phyloP scores from a whole-genome alignment of 2,888 invertebrate genomes.

The Halictus ligatus region DNA sequence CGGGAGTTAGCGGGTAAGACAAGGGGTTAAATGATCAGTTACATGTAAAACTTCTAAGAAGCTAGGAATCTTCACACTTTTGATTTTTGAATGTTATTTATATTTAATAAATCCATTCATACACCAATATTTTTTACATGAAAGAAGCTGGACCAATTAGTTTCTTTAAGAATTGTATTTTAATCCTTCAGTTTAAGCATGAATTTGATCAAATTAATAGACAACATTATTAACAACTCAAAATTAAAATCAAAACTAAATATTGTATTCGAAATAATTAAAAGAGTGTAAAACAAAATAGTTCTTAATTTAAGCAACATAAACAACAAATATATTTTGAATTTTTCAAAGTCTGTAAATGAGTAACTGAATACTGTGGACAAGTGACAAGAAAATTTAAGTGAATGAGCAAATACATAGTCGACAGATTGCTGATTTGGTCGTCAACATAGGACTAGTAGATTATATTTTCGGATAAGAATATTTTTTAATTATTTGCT shows the following conservation, averaged over 20 bases:
- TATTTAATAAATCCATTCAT: background rate
- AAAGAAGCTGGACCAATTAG: background rate
- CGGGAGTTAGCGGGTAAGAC: too few species aligned
- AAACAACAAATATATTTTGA: background rate
- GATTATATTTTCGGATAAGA: background rate
- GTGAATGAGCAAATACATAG: background rate
- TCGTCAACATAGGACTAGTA: background rate
- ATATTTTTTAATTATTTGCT: too few species aligned
- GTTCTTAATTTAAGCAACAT: too few species aligned
- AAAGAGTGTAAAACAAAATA: too few species aligned
- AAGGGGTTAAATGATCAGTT: background rate
- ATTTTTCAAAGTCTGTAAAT: background rate
- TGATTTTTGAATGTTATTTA: background rate
- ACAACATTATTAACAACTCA: too few species aligned
- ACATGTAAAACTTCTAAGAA: background rate
- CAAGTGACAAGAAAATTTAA: background rate
- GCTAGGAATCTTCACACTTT: background rate
- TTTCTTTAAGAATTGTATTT: too few species aligned
- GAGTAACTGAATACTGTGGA: background rate
- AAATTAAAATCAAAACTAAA: too few species aligned
- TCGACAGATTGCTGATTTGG: background rate
- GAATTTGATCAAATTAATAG: too few species aligned
- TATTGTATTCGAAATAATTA: too few species aligned
- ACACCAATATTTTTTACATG: background rate
- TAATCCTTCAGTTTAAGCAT: too few species aligned